phyloP scores from a whole-genome alignment of 2,113 vertebrate genomes.

The Coptodon rendalli region DNA sequence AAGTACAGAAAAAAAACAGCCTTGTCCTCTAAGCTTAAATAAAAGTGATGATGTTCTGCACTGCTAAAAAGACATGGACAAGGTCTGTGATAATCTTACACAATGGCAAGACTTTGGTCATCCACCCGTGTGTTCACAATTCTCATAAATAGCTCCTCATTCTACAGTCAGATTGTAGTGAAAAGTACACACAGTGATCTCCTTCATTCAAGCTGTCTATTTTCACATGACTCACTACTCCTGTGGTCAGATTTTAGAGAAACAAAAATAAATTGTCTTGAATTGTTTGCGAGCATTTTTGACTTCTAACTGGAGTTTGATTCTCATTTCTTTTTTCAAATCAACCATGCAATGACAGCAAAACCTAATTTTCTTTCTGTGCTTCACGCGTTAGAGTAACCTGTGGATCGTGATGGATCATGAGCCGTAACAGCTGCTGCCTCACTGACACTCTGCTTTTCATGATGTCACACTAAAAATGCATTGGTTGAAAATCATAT shows the following conservation, averaged over 20 bases:
- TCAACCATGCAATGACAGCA: rapidly evolving
- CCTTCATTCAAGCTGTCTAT: not conserved
- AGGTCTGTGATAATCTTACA: not conserved
- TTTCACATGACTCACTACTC: not conserved
- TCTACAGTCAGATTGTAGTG: not conserved
- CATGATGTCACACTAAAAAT: not conserved
- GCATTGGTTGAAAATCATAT: not conserved
- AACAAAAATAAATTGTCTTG: not conserved
- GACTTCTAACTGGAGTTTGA: not conserved
- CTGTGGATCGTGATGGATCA: not conserved
- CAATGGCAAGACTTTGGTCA: not conserved
- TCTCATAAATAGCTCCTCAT: not conserved
- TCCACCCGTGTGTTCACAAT: not conserved
- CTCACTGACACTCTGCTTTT: not conserved
- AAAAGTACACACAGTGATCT: not conserved
- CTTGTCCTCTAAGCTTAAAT: not conserved
- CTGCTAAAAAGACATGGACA: not conserved
- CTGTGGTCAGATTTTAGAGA: not conserved
- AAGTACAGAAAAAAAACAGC: not conserved
- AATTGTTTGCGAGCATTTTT: not conserved
- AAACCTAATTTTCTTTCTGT: not conserved
- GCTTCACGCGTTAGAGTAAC: not conserved
- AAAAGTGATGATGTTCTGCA: not conserved
- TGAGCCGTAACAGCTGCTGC: not conserved
- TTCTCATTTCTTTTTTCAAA: not conserved